Conservation (phyloP, 2,113 vertebrate genomes). For the Capreolus pygargus region DNA sequence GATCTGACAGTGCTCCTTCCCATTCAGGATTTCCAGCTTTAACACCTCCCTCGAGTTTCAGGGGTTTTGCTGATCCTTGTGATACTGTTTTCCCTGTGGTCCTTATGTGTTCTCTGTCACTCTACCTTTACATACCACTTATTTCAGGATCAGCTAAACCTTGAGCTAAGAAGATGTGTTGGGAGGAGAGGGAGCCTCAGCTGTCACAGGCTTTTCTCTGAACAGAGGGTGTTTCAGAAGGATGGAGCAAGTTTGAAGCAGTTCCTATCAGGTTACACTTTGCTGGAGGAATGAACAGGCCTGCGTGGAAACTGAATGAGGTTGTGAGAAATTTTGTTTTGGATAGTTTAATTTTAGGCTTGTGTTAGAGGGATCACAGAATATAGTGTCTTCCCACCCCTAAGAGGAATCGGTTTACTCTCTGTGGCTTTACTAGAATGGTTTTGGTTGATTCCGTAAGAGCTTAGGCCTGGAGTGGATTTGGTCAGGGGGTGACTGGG, state of each 20-base stretch:
- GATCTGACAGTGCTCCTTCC: background rate
- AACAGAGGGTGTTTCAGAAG: conserved; percentile 41
- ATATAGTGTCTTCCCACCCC: background rate
- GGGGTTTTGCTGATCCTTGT: background rate
- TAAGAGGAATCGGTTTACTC: background rate
- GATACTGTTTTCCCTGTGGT: background rate
- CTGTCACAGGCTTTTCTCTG: conserved; percentile 16
- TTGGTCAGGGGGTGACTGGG: background rate
- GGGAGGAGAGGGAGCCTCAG: conserved; percentile 28
- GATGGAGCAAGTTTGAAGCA: conserved; percentile 44
- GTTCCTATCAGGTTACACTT: conserved; percentile 28
- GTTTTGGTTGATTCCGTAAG: conserved; percentile 9
- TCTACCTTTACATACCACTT: background rate
- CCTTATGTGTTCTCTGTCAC: background rate
- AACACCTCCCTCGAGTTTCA: background rate
- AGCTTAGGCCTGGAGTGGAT: background rate
- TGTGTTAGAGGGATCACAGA: conserved; percentile 19
- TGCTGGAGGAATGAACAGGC: conserved; percentile 1
- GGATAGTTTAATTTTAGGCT: conserved; percentile 30
- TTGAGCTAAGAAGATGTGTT: conserved; percentile 40
- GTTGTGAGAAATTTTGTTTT: conserved; percentile 22
- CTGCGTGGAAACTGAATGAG: conserved; percentile 11
- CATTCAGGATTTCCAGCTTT: background rate
- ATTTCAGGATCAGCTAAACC: conserved; percentile 46
- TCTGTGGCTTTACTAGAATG: background rate